Evolutionary conservation across 2,888 invertebrate genomes (phyloP), one percentile per base, ranked within the genome.

Genomic region (Rosalia funebris): DNA sequence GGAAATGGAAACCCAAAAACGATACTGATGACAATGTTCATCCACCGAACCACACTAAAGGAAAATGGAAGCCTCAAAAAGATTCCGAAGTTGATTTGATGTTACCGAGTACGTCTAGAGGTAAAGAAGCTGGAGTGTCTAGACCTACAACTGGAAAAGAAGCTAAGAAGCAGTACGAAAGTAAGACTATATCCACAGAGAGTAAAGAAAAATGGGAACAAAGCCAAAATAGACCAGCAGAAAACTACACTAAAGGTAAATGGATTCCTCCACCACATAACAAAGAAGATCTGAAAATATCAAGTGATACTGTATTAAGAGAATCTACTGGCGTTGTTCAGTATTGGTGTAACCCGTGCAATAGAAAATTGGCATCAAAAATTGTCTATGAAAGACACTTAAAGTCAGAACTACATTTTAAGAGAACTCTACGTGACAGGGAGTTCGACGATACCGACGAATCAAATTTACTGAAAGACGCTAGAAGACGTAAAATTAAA

Each of bases 331-430:
- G 80, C 56, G 78, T 85, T 0, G 84, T 88, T 1, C 88, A 89
- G 70, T 92, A 89, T 77, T 92, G 91, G 91, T 93, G 93, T 75
- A 89, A 89, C 57, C 90, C 91, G 16, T 93, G 93, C 75, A 91
- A 92, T 69, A 84, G 93, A 53, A 85, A 89, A 53, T 83, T 93
- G 5, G 90, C 91, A 10, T 91, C 91, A 0, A 87, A 88, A 78
- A 81, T 86, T 25, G 88, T 91, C 68, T 93, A 91, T 78, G 90
- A 91, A 64, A 87, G 90, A 64, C 93, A 93, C 79, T 79, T 93
- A 55, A 86, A 87, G 79, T 91, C 92, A 0, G 88, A 88, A 71
- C 83, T 91, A 53, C 93, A 93, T 78, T 81, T 85, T 65, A 88
- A 87, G 69, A 84, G 89, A 65, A 87, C 88, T 1, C 81, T 87